phyloP scores from a whole-genome alignment of 1,140 invertebrate genomes.

The Zelostemma sp. region DNA sequence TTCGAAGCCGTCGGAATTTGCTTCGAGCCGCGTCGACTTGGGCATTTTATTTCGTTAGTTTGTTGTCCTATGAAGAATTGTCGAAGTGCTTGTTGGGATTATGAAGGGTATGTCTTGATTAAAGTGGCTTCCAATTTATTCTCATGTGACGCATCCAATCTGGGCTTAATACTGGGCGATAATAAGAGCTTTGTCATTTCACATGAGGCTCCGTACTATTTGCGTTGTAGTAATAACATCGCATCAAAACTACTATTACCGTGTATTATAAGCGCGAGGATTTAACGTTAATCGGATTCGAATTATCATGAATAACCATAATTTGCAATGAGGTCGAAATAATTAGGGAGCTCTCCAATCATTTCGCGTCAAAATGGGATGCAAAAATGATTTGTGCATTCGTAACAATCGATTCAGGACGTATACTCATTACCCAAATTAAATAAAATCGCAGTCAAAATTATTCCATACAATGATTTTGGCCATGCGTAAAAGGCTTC shows the following conservation, averaged over 20 bases:
- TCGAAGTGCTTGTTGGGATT: not conserved
- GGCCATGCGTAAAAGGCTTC: constrained; percentile 5
- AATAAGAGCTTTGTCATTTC: constrained; percentile 30
- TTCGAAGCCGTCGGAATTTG: constrained; percentile 1
- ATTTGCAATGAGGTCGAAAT: constrained; percentile 36
- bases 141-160: not conserved
- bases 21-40: not conserved
- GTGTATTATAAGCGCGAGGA: constrained; percentile 30
- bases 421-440: too few species aligned
- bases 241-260: constrained; percentile 24
- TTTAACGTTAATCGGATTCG: constrained; percentile 41
- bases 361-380: constrained; percentile 31
- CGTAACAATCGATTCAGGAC: too few species aligned
- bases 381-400: constrained; percentile 23
- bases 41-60: not conserved
- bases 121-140: not conserved
- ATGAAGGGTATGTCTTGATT: not conserved
- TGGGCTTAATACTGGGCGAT: constrained; percentile 10
- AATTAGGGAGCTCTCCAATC: constrained; percentile 33
- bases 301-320: constrained; percentile 47
- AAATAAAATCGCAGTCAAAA: too few species aligned
- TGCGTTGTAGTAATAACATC: constrained; percentile 31
- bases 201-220: constrained; percentile 24
- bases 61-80: too few species aligned
- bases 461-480: too few species aligned